A percentile compares a stretch with the other conserved stretches of the same genome.
phyloP scores from a whole-genome alignment of 2,797 vertebrate species.

The Thamnophis elegans region DNA sequence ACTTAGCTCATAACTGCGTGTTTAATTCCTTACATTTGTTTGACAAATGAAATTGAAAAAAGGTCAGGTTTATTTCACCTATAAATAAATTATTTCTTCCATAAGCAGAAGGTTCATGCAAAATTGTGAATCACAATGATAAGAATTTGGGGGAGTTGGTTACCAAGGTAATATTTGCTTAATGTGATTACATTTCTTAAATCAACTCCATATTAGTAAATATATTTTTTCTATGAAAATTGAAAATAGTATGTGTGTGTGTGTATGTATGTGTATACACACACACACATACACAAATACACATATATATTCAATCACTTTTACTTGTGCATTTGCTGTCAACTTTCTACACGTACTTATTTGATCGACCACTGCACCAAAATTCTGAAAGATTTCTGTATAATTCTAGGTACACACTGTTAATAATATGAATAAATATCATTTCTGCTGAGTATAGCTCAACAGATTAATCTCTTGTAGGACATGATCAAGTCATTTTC shows the following conservation, averaged over 20 bases:
- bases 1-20: not conserved
- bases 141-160: not conserved
- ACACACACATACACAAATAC: too few species aligned
- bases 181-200: not conserved
- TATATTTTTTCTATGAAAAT: not conserved
- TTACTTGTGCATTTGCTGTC: not conserved
- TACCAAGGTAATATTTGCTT: not conserved
- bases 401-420: not conserved
- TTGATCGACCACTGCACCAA: not conserved
- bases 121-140: not conserved
- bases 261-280: too few species aligned
- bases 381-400: not conserved
- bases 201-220: not conserved
- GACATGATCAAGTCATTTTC: not conserved
- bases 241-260: not conserved
- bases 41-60: not conserved
- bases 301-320: too few species aligned
- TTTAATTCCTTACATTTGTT: not conserved
- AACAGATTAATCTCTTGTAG: not conserved
- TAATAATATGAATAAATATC: not conserved
- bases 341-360: not conserved
- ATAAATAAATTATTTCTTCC: not conserved
- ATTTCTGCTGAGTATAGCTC: not conserved
- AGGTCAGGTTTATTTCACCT: not conserved
- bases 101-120: not conserved